phyloP scores from a whole-genome alignment of 1,140 invertebrate genomes.

The Drosophila willistoni region DNA sequence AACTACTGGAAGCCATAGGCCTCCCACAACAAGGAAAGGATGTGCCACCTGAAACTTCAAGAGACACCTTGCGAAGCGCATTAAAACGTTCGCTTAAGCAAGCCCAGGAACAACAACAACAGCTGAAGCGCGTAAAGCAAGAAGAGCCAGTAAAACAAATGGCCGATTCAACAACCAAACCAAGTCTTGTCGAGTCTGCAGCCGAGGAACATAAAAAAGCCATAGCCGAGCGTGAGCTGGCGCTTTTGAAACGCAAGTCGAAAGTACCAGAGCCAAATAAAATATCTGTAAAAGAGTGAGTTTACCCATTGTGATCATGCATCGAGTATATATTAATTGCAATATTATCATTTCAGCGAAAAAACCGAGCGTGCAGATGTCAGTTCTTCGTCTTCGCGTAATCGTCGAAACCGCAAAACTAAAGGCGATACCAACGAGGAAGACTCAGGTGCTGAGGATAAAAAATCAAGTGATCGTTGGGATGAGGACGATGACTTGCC shows the following conservation, averaged over 20 bases:
- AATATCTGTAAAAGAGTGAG: constrained; percentile 58
- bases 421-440: constrained; percentile 50
- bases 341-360: constrained; percentile 44
- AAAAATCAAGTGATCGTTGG: constrained; percentile 51
- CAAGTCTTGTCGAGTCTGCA: constrained; percentile 51
- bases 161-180: constrained; percentile 73
- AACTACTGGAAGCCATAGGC: constrained; percentile 74
- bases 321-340: not conserved
- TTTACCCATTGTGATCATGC: not conserved
- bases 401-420: constrained; percentile 53
- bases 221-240: constrained; percentile 66
- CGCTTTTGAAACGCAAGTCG: constrained; percentile 53
- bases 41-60: constrained; percentile 50
- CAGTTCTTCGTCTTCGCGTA: constrained; percentile 64
- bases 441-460: constrained; percentile 56
- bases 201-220: constrained; percentile 73
- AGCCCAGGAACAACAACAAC: constrained; percentile 75
- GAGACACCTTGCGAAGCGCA: constrained; percentile 67
- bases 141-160: constrained; percentile 62
- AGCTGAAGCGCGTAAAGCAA: constrained; percentile 66
- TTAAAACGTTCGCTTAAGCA: constrained; percentile 73
- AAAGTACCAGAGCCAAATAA: constrained; percentile 40
- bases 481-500: constrained; percentile 72
- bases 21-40: constrained; percentile 58
- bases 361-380: constrained; percentile 64